Percentiles rank a stretch among this genome's conserved stretches.
phyloP scores from a whole-genome alignment of 2,113 vertebrate genomes.

The Alouatta palliata region DNA sequence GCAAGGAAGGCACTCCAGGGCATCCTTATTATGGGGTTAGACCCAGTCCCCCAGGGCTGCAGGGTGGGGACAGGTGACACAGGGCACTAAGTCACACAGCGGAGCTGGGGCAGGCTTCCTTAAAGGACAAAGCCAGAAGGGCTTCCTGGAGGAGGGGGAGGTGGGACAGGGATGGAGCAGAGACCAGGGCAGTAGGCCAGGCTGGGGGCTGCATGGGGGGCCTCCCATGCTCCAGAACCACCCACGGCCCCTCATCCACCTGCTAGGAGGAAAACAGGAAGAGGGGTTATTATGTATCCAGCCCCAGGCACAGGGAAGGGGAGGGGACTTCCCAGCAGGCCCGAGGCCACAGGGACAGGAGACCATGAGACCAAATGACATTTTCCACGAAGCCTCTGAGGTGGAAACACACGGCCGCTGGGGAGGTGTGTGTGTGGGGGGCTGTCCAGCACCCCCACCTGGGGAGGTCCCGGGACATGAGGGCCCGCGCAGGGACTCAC shows the following conservation, averaged over 20 bases:
- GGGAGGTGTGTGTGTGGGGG: not conserved
- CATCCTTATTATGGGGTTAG: not conserved
- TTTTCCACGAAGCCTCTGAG: not conserved
- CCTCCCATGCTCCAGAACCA: not conserved
- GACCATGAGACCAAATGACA: not conserved
- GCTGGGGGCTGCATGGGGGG: not conserved
- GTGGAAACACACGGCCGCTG: not conserved
- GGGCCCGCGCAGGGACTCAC: not conserved
- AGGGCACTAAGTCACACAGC: not conserved
- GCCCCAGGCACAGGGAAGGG: not conserved
- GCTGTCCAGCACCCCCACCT: not conserved
- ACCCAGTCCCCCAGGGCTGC: not conserved
- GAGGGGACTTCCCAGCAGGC: not conserved
- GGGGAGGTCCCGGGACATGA: not conserved
- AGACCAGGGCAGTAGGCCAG: not conserved
- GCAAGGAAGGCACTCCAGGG: not conserved
- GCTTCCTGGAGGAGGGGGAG: not conserved
- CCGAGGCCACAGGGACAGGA: not conserved
- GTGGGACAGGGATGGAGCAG: not conserved
- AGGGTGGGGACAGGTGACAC: not conserved
- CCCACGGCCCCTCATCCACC: not conserved
- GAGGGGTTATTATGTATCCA: not conserved
- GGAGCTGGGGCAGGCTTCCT: not conserved
- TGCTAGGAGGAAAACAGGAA: not conserved
- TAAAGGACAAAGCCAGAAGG: not conserved